Evolutionary conservation across 2,113 vertebrate species (phyloP).

Genomic region (Notechis scutatus): DNA sequence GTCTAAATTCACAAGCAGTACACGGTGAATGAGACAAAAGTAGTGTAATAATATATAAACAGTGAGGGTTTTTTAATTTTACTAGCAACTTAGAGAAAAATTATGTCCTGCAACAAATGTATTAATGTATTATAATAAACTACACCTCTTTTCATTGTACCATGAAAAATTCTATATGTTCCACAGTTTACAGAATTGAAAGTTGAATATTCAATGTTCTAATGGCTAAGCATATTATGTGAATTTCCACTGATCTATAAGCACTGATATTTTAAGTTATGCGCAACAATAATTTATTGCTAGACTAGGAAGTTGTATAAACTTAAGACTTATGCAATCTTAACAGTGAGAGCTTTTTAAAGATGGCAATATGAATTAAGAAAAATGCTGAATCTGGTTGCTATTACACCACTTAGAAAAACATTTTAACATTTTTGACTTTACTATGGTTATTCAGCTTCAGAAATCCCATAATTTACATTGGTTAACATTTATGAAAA

Average conservation of each 20-base stretch:
- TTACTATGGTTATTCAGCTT: constrained; percentile 12
- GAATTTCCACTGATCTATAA: constrained; percentile 11
- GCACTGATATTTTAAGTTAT: not conserved
- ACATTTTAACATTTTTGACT: constrained; percentile 26
- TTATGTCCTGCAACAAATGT: not conserved
- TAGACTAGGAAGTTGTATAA: not conserved
- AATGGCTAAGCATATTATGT: not conserved
- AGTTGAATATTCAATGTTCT: not conserved
- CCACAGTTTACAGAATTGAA: not conserved
- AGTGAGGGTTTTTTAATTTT: not conserved
- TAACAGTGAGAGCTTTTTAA: not conserved
- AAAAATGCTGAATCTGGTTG: constrained; percentile 9
- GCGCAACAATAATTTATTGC: constrained; percentile 16
- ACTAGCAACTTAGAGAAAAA: not conserved
- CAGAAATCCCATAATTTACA: constrained; percentile 24
- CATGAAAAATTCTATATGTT: not conserved
- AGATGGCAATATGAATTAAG: not conserved
- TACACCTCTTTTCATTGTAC: not conserved
- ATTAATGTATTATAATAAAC: constrained; percentile 1
- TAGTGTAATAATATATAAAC: not conserved
- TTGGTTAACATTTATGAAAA: constrained; percentile 41
- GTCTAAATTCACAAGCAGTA: not conserved
- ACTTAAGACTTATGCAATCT: not conserved
- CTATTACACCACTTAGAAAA: constrained; percentile 6
- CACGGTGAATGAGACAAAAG: not conserved